These are phyloP conservation scores for Ichneumoninae sp. DNA, from an alignment of 2,888 invertebrate genomes.

Conservation along the genomic window DNA sequence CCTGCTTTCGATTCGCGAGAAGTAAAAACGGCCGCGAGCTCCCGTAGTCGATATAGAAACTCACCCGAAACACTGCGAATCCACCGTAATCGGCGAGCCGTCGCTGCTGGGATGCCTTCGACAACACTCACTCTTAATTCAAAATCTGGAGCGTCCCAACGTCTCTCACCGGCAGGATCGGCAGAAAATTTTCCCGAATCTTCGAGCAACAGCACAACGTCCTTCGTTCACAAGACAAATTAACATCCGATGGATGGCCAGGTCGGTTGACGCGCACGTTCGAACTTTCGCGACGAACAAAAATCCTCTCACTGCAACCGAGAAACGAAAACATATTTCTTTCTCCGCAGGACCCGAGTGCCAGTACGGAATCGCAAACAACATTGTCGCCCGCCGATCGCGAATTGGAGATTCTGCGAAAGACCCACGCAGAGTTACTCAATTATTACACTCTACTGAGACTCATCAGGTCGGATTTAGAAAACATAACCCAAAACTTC, in stretches of 20 bases:
- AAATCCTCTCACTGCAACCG: neutral
- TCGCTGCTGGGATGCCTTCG: neutral
- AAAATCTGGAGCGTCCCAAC: slow-evolving; percentile 18
- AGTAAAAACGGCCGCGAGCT: neutral
- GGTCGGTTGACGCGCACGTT: slow-evolving; percentile 29
- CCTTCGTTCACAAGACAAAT: neutral
- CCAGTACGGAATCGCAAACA: slow-evolving; percentile 26
- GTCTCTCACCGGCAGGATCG: neutral
- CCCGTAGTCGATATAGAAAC: neutral
- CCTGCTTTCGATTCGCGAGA: neutral
- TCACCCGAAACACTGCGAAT: neutral
- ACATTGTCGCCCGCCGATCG: slow-evolving; percentile 1
- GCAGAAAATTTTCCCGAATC: neutral
- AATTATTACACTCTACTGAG: slow-evolving; percentile 69
- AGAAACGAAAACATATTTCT: neutral
- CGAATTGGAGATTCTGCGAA: slow-evolving; percentile 67
- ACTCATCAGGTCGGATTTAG: slow-evolving; percentile 70
- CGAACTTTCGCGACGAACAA: neutral
- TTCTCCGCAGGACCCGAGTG: slow-evolving; percentile 32
- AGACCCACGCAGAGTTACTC: slow-evolving; percentile 67
- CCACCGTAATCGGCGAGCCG: neutral
- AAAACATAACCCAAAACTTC: slow-evolving; percentile 68
- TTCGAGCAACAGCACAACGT: neutral
- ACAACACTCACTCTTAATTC: slow-evolving; percentile 41
- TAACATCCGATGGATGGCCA: slow-evolving; percentile 39